These are phyloP conservation scores for Hypomecis punctinalis DNA, from an alignment of 2,888 invertebrate genomes.

Conservation along the genomic window DNA sequence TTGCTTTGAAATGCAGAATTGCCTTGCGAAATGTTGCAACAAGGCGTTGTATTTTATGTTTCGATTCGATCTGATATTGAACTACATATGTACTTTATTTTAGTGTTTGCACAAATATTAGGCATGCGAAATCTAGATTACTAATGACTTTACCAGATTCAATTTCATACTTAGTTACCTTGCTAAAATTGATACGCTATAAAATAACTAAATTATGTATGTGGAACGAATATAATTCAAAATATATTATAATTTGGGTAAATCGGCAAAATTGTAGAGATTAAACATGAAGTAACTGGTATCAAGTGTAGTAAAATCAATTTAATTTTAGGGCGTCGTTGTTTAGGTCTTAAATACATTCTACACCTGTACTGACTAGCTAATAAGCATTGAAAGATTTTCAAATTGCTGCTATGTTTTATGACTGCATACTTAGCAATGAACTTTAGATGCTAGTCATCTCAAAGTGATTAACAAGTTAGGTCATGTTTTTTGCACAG, in stretches of 20 bases:
- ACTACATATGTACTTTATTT: constrained; percentile 27
- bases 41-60: constrained; percentile 21
- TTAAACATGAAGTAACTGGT: constrained; percentile 15
- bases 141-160: constrained; percentile 22
- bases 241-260: constrained; percentile 4
- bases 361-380: background rate
- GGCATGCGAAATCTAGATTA: constrained; percentile 23
- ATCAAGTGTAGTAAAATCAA: constrained; percentile 21
- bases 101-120: constrained; percentile 22
- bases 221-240: constrained; percentile 24
- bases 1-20: constrained; percentile 20
- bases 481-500: constrained; percentile 28
- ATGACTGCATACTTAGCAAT: constrained; percentile 12
- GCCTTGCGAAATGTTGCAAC: constrained; percentile 33
- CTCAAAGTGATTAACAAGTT: constrained; percentile 15
- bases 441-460: constrained; percentile 21
- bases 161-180: constrained; percentile 20
- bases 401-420: constrained; percentile 8
- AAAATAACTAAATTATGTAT: constrained; percentile 25
- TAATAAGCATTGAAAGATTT: constrained; percentile 3
- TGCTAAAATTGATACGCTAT: constrained; percentile 11
- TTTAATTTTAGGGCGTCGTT: constrained; percentile 8
- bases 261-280: constrained; percentile 18
- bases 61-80: constrained; percentile 15
- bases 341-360: constrained; percentile 9